A percentile compares a stretch with the other conserved stretches of the same genome.
Evolutionary conservation across 1,140 invertebrate genomes (phyloP).

Genomic region (Pachypsylla venusta): DNA sequence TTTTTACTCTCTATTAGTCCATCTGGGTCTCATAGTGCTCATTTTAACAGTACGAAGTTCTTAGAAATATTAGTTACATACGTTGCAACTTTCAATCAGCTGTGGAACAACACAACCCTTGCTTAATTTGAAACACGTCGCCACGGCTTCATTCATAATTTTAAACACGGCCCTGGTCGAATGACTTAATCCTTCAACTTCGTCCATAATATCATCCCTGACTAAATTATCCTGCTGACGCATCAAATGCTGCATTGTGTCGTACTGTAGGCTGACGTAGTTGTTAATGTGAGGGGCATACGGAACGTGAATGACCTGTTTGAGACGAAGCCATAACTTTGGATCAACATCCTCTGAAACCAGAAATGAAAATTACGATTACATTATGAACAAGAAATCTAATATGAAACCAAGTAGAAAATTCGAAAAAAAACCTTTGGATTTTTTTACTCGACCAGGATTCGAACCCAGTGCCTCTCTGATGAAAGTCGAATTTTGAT

Average conservation of each 20-base stretch:
- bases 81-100: slow-evolving; percentile 2
- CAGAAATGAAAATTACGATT: background rate
- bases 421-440: too few species aligned
- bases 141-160: background rate
- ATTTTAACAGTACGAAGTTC: slow-evolving; percentile 26
- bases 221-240: background rate
- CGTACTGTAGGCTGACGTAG: background rate
- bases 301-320: background rate
- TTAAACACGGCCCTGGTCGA: background rate
- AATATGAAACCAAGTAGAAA: too few species aligned
- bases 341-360: too few species aligned
- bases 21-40: too few species aligned
- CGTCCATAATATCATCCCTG: background rate
- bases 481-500: too few species aligned
- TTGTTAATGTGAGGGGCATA: background rate
- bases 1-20: too few species aligned
- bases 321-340: too few species aligned
- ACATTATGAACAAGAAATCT: too few species aligned
- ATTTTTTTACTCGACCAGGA: too few species aligned
- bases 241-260: background rate
- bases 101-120: background rate
- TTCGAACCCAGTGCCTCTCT: too few species aligned
- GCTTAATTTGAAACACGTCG: slow-evolving; percentile 2
- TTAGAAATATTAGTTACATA: too few species aligned
- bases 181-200: background rate